Evolutionary conservation across 2,113 vertebrate species (phyloP), one percentile per base, ranked within the genome.

Genomic region (Boleophthalmus pectinirostris): DNA sequence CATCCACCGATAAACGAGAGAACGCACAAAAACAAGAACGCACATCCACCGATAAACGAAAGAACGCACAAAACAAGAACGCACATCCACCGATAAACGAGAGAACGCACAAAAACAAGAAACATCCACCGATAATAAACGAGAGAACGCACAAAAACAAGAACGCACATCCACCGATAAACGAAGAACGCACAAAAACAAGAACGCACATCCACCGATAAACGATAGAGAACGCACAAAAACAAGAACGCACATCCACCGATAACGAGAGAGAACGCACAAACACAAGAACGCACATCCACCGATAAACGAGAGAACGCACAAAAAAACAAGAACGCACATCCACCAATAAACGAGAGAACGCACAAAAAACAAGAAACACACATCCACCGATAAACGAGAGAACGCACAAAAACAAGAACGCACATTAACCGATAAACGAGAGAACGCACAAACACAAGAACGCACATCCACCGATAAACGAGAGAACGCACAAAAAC

Each of bases 261-360:
- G n/a, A n/a, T 94, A 91, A 70, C 85, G 78, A 87, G 78, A 88
- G 91, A 91, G 79, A 72, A n/a, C n/a, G 89, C 83, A 89, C 90
- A 92, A 90, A 93, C 91, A 91, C 90, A 83, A 92, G 93, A 93
- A 90, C 91, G 93, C 86, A 94, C 93, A 94, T 90, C 90, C 2
- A 90, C 87, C 85, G 89, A 80, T 70, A 74, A n/a, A n/a, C n/a
- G n/a, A n/a, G n/a, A 29, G 29, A 29, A 29, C 29, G 2, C 2
- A 29, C 29, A 29, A 29, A 4, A 2, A 29, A n/a, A n/a, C n/a
- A n/a, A n/a, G n/a, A n/a, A n/a, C n/a, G n/a, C 29, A 29, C 2
- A 33, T 92, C 89, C 84, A n/a, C n/a, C n/a, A n/a, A n/a, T 94
- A 91, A 70, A 90, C 85, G 78, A 87, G 78, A 88, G 91, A 91